These are phyloP conservation scores for Anguilla megastoma DNA, from an alignment of 2,797 vertebrate species.

Conservation along the genomic window DNA sequence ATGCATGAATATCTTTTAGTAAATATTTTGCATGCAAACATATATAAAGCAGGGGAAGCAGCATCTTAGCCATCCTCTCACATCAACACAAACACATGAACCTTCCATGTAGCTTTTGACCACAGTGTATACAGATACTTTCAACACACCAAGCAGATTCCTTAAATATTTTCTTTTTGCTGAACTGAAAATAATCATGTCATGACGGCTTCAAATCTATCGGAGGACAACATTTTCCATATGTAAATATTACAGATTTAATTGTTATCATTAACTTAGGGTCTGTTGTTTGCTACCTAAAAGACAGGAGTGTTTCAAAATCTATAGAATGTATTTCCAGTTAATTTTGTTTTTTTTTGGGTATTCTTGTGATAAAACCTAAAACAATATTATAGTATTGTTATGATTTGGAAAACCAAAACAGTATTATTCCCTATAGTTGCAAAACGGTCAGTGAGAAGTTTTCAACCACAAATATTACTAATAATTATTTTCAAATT, in stretches of 20 bases:
- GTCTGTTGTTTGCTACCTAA: neutral
- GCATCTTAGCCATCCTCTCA: neutral
- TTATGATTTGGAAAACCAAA: neutral
- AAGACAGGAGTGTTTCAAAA: neutral
- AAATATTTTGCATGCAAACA: neutral
- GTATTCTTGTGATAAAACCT: neutral
- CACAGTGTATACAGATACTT: neutral
- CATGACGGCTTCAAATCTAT: neutral
- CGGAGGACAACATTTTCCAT: neutral
- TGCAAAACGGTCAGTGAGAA: neutral
- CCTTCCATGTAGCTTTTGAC: neutral
- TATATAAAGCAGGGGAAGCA: neutral
- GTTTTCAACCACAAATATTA: neutral
- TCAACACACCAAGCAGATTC: neutral
- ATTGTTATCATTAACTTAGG: neutral
- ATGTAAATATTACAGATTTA: neutral
- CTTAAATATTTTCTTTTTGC: neutral
- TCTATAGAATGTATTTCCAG: neutral
- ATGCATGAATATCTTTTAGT: neutral
- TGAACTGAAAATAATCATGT: neutral
- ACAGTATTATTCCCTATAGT: neutral
- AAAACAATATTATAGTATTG: neutral
- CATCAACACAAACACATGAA: neutral
- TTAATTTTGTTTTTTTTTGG: neutral
- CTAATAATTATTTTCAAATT: neutral